Conservation (phyloP, 1,140 invertebrate genomes). For the Rhysida immarginata region DNA sequence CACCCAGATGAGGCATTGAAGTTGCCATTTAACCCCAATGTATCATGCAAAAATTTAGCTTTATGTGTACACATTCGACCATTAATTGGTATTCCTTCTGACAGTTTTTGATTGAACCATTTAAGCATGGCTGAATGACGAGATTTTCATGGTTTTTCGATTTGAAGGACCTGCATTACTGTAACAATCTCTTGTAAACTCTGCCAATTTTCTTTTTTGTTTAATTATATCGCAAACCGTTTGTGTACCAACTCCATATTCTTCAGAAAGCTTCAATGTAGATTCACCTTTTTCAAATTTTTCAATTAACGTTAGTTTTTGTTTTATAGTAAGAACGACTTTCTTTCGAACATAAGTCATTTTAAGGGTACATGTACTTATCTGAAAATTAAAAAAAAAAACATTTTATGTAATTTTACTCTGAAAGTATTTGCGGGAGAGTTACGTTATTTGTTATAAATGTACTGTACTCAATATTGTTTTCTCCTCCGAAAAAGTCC, state of each 20-base stretch:
- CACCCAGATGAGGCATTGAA: background rate
- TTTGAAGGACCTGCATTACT: background rate
- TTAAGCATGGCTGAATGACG: background rate
- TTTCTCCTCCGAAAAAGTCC: too few relatives aligned
- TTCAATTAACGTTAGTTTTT: background rate
- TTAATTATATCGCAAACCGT: background rate
- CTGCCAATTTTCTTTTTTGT: background rate
- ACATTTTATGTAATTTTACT: too few relatives aligned
- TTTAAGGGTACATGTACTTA: too few relatives aligned
- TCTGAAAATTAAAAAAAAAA: too few relatives aligned
- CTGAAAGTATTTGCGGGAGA: too few relatives aligned
- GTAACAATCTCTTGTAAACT: background rate
- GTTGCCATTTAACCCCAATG: background rate
- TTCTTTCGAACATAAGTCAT: too few relatives aligned
- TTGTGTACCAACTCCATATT: background rate
- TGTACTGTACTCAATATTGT: too few relatives aligned
- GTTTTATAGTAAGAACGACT: background rate
- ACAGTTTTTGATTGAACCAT: background rate
- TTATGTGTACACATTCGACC: background rate
- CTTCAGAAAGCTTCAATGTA: background rate
- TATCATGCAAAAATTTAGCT: background rate
- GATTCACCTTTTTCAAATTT: background rate
- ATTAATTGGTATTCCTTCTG: background rate
- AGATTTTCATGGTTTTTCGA: background rate
- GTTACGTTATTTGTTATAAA: too few relatives aligned